Base-by-base conservation (phyloP, 2,888 invertebrate species). In the Chydorus sphaericus region DNA sequence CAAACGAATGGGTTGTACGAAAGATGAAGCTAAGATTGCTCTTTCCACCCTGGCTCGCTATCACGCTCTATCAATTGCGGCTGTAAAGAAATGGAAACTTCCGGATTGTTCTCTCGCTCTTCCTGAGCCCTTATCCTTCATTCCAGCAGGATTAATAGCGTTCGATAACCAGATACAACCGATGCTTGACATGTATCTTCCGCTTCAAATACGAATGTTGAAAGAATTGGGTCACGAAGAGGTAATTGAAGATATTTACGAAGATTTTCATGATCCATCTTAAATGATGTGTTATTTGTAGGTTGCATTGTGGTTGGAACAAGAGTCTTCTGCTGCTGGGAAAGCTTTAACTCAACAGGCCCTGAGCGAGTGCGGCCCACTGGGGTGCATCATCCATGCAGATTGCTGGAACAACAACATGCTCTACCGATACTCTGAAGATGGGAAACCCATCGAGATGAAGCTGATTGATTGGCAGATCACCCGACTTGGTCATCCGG, bases 331-430 rank as follows among this genome's bases (percentile, higher is more conserved):
- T n/a, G n/a, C n/a, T n/a, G n/a, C n/a, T n/a, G n/a, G n/a, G n/a
- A n/a, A n/a, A n/a, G n/a, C n/a, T n/a, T 1, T 33, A 33, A 33
- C 36, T 6, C 16, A 30, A 6, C 20, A 31, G 8, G 23, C 16
- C 10, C 20, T 52, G 33, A 5, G n/a, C 14, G 36, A 31, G 14
- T 30, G 23, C n/a, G 54, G 54, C 7, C 28, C 54, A 18, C 10
- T 57, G 16, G 54, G 39, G 10, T 36, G 44, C 20, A 16, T 57
- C 4, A 16, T 57, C 7, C 57, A 57, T 26, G 57, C 54, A 2
- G 57, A 57, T 28, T 44, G 26, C 14, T 57, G 57, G 57, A 57
- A 28, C 48, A 57, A 57, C 33, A 57, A 57, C 36, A 54, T 57
- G 48, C 18, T 57, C 14, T 57, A 48, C 54, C 48, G 33, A n/a